Evolutionary conservation across 2,797 vertebrate genomes (phyloP).

Genomic region (Dendrocincla tyrannina): DNA sequence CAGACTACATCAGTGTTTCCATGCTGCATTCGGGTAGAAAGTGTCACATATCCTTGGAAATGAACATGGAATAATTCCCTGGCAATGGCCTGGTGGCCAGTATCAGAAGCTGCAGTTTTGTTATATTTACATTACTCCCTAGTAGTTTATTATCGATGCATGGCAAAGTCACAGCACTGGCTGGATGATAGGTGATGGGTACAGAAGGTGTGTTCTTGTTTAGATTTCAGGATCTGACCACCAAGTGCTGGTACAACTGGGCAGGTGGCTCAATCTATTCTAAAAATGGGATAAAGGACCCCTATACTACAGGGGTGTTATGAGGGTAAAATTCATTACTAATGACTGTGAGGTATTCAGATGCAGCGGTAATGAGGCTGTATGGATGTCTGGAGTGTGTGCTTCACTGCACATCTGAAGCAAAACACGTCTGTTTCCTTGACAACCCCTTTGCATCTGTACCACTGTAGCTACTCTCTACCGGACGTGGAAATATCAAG

Average conservation of each 20-base stretch:
- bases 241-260: neutral
- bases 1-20: neutral
- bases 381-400: slow-evolving; percentile 41
- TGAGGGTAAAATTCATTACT: neutral
- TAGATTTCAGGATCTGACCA: neutral
- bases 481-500: neutral
- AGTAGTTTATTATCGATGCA: neutral
- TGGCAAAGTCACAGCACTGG: neutral
- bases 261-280: neutral
- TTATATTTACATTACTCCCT: neutral
- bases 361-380: slow-evolving; percentile 22
- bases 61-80: neutral
- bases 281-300: neutral
- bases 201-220: neutral
- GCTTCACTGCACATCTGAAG: slow-evolving; percentile 49
- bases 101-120: neutral
- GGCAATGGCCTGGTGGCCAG: neutral
- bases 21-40: neutral
- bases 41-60: neutral
- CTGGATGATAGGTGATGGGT: fast-evolving
- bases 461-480: neutral
- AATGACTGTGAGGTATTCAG: neutral
- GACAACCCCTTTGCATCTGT: slow-evolving; percentile 43
- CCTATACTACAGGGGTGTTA: neutral
- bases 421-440: slow-evolving; percentile 55